A percentile compares a stretch with the other conserved stretches of the same genome.
Evolutionary conservation across 2,888 invertebrate species (phyloP).

Genomic region (Drosophila prostipennis): DNA sequence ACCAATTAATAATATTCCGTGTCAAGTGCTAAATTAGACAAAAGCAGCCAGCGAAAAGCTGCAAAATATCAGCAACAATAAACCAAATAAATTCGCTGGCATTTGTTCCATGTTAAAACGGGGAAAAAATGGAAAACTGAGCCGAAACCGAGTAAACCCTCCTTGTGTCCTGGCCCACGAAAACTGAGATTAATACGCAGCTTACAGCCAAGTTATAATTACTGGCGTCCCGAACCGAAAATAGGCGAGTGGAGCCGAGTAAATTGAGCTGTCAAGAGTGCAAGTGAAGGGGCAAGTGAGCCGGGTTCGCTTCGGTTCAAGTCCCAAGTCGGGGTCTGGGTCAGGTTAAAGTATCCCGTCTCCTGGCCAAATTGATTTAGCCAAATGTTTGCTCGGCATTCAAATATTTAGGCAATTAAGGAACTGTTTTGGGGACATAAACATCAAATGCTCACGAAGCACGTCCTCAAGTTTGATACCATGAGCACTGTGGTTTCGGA

Average conservation of each 20-base stretch:
- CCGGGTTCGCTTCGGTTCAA: conserved; percentile 39
- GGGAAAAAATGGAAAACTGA: conserved; percentile 31
- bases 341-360: conserved; percentile 24
- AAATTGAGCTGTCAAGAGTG: conserved; percentile 69
- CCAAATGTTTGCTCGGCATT: conserved; percentile 40
- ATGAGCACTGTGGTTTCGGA: conserved; percentile 15
- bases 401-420: conserved; percentile 51
- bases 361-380: conserved; percentile 36
- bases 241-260: conserved; percentile 14
- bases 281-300: conserved; percentile 46
- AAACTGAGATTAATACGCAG: conserved; percentile 66
- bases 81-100: conserved; percentile 44
- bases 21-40: conserved; percentile 64
- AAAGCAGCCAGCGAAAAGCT: conserved; percentile 25
- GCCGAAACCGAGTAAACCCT: conserved; percentile 4
- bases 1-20: conserved; percentile 75
- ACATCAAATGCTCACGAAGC: conserved; percentile 7
- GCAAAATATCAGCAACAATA: conserved; percentile 46
- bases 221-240: conserved; percentile 26
- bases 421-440: conserved; percentile 12
- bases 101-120: conserved; percentile 34
- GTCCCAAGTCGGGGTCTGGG: conserved; percentile 9
- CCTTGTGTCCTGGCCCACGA: conserved; percentile 25
- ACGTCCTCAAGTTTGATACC: conserved; percentile 2
- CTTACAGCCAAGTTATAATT: conserved; percentile 69